Evolutionary conservation across 2,113 vertebrate genomes (phyloP).

Genomic region (Riparia riparia): DNA sequence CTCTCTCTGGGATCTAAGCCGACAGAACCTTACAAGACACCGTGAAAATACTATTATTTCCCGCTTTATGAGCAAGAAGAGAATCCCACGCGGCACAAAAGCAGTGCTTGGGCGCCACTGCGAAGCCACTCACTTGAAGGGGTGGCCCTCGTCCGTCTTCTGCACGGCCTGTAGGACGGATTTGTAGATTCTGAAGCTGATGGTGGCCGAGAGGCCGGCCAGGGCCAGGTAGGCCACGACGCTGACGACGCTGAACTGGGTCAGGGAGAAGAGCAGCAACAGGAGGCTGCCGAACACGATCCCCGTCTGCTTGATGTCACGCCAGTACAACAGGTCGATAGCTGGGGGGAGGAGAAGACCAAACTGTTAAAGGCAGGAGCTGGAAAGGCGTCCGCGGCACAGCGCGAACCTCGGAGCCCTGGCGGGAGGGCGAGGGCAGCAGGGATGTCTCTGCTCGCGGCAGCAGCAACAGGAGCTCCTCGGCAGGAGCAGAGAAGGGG

Average conservation of each 20-base stretch:
- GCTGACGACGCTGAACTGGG: slow-evolving; percentile 98
- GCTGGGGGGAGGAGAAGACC: slow-evolving; percentile 74
- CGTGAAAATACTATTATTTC: background rate
- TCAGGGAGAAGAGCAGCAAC: slow-evolving; percentile 96
- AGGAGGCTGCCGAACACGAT: slow-evolving; percentile 93
- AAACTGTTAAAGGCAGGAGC: background rate
- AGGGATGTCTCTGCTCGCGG: background rate
- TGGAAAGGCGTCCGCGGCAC: background rate
- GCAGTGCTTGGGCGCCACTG: accelerated
- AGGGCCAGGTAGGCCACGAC: slow-evolving; percentile 95
- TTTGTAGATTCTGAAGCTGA: slow-evolving; percentile 99
- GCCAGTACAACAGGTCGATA: slow-evolving; percentile 97
- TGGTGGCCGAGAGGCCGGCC: slow-evolving; percentile 94
- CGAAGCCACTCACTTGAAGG: slow-evolving; percentile 90
- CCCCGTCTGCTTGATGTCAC: slow-evolving; percentile 94
- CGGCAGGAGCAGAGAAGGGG: background rate
- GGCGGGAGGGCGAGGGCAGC: background rate
- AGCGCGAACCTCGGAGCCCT: accelerated
- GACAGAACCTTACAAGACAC: background rate
- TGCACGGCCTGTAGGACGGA: slow-evolving; percentile 98
- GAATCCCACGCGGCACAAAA: background rate
- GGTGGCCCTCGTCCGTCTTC: slow-evolving; percentile 98
- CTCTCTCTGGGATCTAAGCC: background rate
- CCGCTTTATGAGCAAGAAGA: background rate
- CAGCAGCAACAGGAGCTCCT: background rate